Base-by-base conservation (phyloP, 2,797 vertebrate species). In the Synaphobranchus kaupii region DNA sequence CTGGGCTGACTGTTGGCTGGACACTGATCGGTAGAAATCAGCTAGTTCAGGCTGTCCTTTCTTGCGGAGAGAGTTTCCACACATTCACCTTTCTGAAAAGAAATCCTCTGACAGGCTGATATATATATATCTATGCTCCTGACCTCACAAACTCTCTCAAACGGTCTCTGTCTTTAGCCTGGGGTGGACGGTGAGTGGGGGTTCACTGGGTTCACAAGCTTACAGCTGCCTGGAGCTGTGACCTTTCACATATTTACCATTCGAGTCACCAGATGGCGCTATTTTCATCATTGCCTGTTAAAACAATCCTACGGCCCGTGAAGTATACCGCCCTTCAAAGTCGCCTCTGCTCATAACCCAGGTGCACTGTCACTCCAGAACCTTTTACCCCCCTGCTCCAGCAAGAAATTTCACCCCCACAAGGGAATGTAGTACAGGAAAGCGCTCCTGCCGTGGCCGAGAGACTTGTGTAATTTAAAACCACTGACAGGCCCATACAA, bases 61-160 rank as follows among this genome's bases (percentile, higher is more conserved):
- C 44, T 13, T 31, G 47, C 2, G 6, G 12, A 22, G 44, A 50
- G 9, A 13, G 44, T 12, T 20, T 81, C 47, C 78, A 50, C 47
- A 50, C 50, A 10, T 81, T 81, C 10, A 9, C 78, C 22, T 22
- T n/a, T 22, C 22, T 84, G 58, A 76, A 86, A 86, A 76, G 84
- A 86, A 66, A 84, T 84, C 66, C 82, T 87, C 73, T 81, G 84
- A 89, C 63, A 34, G 52, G 15, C 66, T 84, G 84, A 91, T 91
- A 87, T 54, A 78, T 68, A 68, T 66, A 92, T 91, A 87, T 52
- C 63, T 68, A 68, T n/a, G 63, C 0, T 56, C 60, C 25, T 85
- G 80, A 15, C 88, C 80, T 73, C 12, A 87, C 31, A 56, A 84
- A 28, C 73, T 63, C 52, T 76, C 71, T 17, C 1, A 31, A 8